phyloP scores from a whole-genome alignment of 1,140 invertebrate species.

The Chlorops oryzae region DNA sequence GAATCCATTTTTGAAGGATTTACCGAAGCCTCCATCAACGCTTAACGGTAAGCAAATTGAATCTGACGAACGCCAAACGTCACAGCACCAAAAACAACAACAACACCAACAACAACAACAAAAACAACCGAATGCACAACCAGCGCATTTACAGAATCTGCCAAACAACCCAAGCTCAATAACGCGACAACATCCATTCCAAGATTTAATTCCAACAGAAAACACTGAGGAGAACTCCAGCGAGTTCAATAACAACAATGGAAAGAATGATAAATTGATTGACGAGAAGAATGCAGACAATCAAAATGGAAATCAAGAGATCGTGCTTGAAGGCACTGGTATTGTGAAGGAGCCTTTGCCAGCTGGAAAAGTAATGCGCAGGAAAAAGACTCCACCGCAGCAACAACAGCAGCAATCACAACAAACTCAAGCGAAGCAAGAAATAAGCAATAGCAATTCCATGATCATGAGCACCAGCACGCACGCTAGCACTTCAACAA shows the following conservation, averaged over 20 bases:
- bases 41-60: background rate
- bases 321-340: conserved; percentile 50
- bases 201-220: too few species aligned
- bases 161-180: too few species aligned
- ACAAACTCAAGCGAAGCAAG: too few species aligned
- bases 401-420: conserved; percentile 17
- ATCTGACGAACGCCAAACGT: conserved; percentile 7
- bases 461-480: too few species aligned
- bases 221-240: too few species aligned
- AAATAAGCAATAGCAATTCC: too few species aligned
- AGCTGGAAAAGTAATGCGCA: conserved; percentile 57
- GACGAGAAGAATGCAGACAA: conserved; percentile 34
- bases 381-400: conserved; percentile 41
- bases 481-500: conserved; percentile 4
- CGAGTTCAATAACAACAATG: too few species aligned
- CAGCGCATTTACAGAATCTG: too few species aligned
- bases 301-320: conserved; percentile 41
- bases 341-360: conserved; percentile 59
- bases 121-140: conserved; percentile 3
- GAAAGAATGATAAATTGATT: too few species aligned
- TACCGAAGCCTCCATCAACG: conserved; percentile 43
- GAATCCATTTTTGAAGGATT: conserved; percentile 46
- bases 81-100: conserved; percentile 10
- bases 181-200: too few species aligned
- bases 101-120: background rate